phyloP scores from a whole-genome alignment of 2,888 invertebrate genomes.

The Helobdella robusta region DNA sequence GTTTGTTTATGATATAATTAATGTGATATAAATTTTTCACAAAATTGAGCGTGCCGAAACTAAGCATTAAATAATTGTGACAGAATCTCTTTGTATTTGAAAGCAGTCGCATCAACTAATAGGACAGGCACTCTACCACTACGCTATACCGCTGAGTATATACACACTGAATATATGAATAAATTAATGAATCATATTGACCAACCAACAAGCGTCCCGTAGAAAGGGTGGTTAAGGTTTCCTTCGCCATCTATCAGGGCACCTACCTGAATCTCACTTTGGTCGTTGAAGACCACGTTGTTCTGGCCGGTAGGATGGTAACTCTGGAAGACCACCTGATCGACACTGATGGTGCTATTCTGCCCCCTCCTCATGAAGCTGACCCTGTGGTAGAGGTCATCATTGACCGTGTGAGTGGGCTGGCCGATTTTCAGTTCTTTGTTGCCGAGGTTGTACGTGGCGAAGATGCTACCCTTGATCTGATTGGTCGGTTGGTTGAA shows the following conservation, averaged over 20 bases:
- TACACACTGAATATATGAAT: too few species aligned
- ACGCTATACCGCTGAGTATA: too few species aligned
- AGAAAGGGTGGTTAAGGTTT: constrained; percentile 7
- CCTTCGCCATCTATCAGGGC: constrained; percentile 5
- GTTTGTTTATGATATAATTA: too few species aligned
- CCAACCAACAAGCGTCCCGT: constrained; percentile 25
- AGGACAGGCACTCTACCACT: too few species aligned
- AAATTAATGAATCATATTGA: too few species aligned
- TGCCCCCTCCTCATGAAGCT: constrained; percentile 23
- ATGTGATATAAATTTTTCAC: too few species aligned
- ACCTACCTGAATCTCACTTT: constrained; percentile 22
- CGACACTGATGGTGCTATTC: constrained; percentile 24
- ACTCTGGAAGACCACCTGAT: constrained; percentile 14
- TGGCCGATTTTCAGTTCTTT: constrained; percentile 22
- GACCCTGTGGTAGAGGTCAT: constrained; percentile 26
- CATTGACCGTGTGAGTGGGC: constrained; percentile 21
- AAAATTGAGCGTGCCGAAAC: too few species aligned
- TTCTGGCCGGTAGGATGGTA: constrained; percentile 24
- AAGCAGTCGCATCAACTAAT: too few species aligned
- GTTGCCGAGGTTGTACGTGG: constrained; percentile 23
- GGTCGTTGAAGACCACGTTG: constrained; percentile 20
- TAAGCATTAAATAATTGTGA: too few species aligned
- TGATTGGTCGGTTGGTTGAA: constrained; percentile 6
- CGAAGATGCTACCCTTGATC: constrained; percentile 22
- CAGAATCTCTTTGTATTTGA: too few species aligned